These are phyloP conservation scores for Notodonta dromedarius DNA, from an alignment of 2,888 invertebrate species.

Conservation along the genomic window DNA sequence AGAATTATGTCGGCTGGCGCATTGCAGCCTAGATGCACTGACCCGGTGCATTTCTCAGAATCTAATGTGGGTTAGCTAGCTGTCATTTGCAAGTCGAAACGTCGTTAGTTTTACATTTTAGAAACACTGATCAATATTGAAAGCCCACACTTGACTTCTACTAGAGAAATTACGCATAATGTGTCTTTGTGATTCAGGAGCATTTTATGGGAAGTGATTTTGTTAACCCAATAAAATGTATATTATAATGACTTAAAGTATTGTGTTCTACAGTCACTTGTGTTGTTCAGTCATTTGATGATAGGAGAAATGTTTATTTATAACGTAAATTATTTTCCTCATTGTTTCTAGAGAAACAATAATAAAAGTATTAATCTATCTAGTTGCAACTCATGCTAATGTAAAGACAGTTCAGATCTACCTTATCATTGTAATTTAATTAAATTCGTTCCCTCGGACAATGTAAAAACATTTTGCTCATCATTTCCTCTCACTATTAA, in stretches of 20 bases:
- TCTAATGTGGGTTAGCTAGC: slow-evolving; percentile 37
- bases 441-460: too few species aligned
- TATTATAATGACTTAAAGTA: background rate
- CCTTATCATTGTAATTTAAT: too few species aligned
- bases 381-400: too few species aligned
- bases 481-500: background rate
- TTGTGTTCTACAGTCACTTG: too few species aligned
- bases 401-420: too few species aligned
- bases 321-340: slow-evolving; percentile 3
- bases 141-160: background rate
- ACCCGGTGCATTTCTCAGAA: slow-evolving; percentile 39
- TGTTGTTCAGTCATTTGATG: too few species aligned
- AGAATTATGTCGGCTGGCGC: slow-evolving; percentile 39
- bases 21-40: slow-evolving; percentile 50
- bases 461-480: too few species aligned
- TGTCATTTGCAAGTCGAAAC: slow-evolving; percentile 17
- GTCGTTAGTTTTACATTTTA: slow-evolving; percentile 9
- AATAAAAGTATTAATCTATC: too few species aligned
- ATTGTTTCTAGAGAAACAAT: too few species aligned
- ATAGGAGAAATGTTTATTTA: too few species aligned
- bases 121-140: slow-evolving; percentile 10
- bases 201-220: background rate
- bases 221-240: background rate
- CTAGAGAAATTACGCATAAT: background rate
- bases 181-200: background rate